A percentile compares a stretch with the other conserved stretches of the same genome.
Conservation (phyloP, 2,797 vertebrate genomes). For the Delichon dasypus region DNA sequence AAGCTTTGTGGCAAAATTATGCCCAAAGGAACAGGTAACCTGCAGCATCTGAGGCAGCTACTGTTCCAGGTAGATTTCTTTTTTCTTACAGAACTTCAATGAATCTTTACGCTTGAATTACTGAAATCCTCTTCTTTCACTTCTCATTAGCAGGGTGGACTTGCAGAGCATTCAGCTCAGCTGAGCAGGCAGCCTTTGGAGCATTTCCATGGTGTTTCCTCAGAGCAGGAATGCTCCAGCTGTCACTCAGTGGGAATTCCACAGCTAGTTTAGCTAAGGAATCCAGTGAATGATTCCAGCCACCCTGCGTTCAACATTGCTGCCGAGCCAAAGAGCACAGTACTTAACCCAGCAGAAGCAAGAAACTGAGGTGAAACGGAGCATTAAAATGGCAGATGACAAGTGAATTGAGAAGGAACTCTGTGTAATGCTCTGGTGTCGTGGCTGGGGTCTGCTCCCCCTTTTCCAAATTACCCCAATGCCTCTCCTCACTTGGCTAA, state of each 20-base stretch:
- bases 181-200: neutral
- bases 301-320: neutral
- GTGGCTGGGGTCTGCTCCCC: neutral
- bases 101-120: neutral
- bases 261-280: neutral
- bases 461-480: neutral
- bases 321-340: neutral
- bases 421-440: neutral
- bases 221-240: neutral
- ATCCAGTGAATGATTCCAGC: neutral
- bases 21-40: neutral
- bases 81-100: neutral
- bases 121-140: neutral
- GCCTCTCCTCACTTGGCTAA: neutral
- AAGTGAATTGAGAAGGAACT: neutral
- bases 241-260: neutral
- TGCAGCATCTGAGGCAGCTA: neutral
- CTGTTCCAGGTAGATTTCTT: neutral
- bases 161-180: neutral
- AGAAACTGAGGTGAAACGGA: neutral
- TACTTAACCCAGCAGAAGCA: neutral
- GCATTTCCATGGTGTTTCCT: neutral
- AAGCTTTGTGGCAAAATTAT: neutral
- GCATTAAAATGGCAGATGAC: neutral
- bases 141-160: neutral